phyloP scores from a whole-genome alignment of 2,888 invertebrate species.

The Drosophila birchii region DNA sequence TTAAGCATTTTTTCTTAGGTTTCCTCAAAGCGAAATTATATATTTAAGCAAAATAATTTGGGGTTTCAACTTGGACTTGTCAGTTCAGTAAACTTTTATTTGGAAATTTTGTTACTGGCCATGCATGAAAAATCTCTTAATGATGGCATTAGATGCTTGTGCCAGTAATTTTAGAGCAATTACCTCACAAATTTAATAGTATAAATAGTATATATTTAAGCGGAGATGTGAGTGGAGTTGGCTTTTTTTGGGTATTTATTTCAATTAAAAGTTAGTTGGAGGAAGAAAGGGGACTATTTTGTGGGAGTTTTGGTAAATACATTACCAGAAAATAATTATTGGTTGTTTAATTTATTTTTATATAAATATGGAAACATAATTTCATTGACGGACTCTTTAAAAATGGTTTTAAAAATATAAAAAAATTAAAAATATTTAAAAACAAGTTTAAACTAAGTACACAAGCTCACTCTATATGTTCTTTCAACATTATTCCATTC shows the following conservation, averaged over 20 bases:
- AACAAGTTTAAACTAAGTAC: not conserved
- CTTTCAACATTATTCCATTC: not conserved
- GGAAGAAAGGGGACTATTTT: not conserved
- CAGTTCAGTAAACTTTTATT: constrained; percentile 57
- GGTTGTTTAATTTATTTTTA: too few species aligned
- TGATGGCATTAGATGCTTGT: constrained; percentile 48
- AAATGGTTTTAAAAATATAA: not conserved
- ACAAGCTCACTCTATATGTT: not conserved
- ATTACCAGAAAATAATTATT: too few species aligned
- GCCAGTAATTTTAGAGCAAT: constrained; percentile 41
- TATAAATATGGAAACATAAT: too few species aligned
- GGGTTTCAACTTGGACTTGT: constrained; percentile 44
- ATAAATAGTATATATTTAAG: not conserved
- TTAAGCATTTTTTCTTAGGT: constrained; percentile 12
- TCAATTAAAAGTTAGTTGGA: not conserved
- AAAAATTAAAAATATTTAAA: not conserved
- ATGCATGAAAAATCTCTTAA: constrained; percentile 60
- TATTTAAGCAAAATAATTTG: constrained; percentile 36
- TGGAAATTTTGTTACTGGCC: constrained; percentile 46
- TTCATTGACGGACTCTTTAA: not conserved
- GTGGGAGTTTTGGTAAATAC: not conserved
- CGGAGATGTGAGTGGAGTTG: not conserved
- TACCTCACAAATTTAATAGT: constrained; percentile 18
- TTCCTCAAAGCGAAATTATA: constrained; percentile 22
- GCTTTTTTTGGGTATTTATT: too few species aligned